These are phyloP conservation scores for Machaerirhynchus nigripectus DNA, from an alignment of 2,113 vertebrate genomes.

Conservation along the genomic window DNA sequence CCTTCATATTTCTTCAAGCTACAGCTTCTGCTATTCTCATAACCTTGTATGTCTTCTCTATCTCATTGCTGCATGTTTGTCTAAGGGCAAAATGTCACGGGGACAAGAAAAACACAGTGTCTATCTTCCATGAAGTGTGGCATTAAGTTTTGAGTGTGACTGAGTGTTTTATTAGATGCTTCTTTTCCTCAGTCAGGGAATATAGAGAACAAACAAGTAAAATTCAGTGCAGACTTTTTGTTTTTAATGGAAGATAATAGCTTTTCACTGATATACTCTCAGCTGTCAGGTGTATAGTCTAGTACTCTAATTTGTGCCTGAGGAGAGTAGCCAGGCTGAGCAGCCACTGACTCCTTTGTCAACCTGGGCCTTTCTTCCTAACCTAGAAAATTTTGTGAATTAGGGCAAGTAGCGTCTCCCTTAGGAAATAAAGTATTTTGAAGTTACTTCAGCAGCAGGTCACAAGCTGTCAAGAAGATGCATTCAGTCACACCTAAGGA, in stretches of 20 bases:
- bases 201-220: neutral
- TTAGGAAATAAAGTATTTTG: conserved; percentile 17
- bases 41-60: neutral
- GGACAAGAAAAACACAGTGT: neutral
- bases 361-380: neutral
- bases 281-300: neutral
- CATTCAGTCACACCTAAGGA: conserved; percentile 10
- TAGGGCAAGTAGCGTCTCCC: neutral
- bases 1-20: neutral
- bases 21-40: neutral
- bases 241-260: neutral
- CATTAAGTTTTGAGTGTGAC: neutral
- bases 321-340: neutral
- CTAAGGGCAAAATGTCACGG: neutral
- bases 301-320: neutral
- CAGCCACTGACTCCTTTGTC: neutral
- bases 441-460: conserved; percentile 9
- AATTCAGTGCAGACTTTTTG: neutral
- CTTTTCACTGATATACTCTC: neutral
- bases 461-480: neutral
- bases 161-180: neutral
- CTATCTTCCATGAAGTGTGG: neutral
- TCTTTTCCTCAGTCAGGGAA: neutral
- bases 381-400: neutral
- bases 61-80: neutral